Percentiles rank a stretch among this genome's conserved stretches.
Evolutionary conservation across 2,113 vertebrate species (phyloP).

Genomic region (Leuciscus idus): DNA sequence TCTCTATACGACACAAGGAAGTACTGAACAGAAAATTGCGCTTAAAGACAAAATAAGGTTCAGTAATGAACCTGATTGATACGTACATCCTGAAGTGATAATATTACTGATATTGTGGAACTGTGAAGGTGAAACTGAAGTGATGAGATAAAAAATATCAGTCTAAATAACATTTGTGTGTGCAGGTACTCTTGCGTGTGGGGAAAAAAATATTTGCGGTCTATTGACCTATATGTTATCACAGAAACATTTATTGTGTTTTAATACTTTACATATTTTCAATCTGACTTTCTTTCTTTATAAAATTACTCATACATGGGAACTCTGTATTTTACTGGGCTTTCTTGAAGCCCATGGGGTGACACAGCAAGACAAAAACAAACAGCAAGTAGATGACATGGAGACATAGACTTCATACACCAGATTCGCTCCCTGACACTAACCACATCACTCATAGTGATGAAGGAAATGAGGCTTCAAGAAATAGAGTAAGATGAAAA

Average conservation of each 20-base stretch:
- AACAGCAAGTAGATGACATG: conserved; percentile 57
- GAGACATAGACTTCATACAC: conserved; percentile 53
- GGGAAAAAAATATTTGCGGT: neutral
- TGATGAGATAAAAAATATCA: neutral
- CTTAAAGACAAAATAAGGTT: neutral
- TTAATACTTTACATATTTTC: neutral
- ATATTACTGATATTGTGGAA: neutral
- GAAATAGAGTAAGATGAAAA: neutral
- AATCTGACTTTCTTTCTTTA: neutral
- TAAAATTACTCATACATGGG: neutral
- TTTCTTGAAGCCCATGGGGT: conserved; percentile 8
- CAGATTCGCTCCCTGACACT: conserved; percentile 52
- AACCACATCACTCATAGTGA: conserved; percentile 56
- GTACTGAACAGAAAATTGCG: neutral
- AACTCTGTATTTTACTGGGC: neutral
- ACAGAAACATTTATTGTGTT: neutral
- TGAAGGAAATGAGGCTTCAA: conserved; percentile 29
- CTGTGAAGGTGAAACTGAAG: neutral
- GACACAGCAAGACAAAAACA: conserved; percentile 53
- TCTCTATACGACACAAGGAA: neutral
- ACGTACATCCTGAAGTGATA: neutral
- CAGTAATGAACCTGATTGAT: neutral
- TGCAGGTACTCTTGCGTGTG: neutral
- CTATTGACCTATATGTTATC: neutral
- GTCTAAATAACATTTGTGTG: neutral